A percentile compares a stretch with the other conserved stretches of the same genome.
These are phyloP conservation scores for Scolanthus callimorphus DNA, from an alignment of 92 coral and sea anemone genomes.

Conservation along the genomic window DNA sequence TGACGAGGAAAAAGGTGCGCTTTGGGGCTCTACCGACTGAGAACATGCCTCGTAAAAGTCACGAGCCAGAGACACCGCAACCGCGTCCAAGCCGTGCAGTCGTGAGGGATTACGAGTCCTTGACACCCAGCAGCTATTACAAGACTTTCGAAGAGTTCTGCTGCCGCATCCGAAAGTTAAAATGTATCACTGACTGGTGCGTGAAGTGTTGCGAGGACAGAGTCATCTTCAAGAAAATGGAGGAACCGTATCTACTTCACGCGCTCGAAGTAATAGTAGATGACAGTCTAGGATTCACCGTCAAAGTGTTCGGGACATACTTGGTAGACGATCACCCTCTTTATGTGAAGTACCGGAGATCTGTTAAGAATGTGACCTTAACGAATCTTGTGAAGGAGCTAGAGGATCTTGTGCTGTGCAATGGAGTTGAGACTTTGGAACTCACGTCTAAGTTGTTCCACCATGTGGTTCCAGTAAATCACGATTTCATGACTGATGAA, in stretches of 20 bases:
- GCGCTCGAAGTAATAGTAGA: slow-evolving; percentile 40
- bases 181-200: slow-evolving; percentile 50
- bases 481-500: slow-evolving; percentile 23
- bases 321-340: slow-evolving; percentile 46
- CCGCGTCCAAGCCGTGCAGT: slow-evolving; percentile 39
- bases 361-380: slow-evolving; percentile 33
- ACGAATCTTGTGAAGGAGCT: slow-evolving; percentile 34
- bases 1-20: slow-evolving; percentile 17
- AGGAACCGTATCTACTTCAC: slow-evolving; percentile 41
- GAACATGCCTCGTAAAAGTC: slow-evolving; percentile 41
- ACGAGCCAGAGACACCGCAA: slow-evolving; percentile 24
- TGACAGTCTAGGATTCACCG: slow-evolving; percentile 59
- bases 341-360: slow-evolving; percentile 20
- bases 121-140: slow-evolving; percentile 33
- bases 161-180: slow-evolving; percentile 21
- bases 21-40: slow-evolving; percentile 32
- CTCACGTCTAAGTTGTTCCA: slow-evolving; percentile 36
- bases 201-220: slow-evolving; percentile 11
- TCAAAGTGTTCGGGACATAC: slow-evolving; percentile 40
- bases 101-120: slow-evolving; percentile 26
- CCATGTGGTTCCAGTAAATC: slow-evolving; percentile 47
- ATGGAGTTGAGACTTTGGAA: slow-evolving; percentile 23
- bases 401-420: slow-evolving; percentile 24
- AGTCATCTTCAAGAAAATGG: slow-evolving; percentile 31
- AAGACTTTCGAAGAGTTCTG: slow-evolving; percentile 43